Evolutionary conservation across 53 echinoderm and acorn worm species (phyloP).

Genomic region (Actinopyga echinites): DNA sequence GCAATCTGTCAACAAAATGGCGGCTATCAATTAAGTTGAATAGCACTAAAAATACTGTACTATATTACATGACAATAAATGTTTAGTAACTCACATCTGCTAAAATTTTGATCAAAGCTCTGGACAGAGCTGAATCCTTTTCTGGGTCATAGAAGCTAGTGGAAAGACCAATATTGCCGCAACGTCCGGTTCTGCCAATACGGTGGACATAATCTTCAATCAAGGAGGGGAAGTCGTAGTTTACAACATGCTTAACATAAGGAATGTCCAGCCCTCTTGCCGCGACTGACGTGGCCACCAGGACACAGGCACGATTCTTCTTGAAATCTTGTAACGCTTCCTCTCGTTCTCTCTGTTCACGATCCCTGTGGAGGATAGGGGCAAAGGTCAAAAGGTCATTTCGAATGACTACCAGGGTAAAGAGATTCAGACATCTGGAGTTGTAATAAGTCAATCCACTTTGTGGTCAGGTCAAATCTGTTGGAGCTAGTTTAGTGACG

Average conservation of each 20-base stretch:
- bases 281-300: constrained; percentile 95
- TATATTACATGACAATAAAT: too few species aligned
- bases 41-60: too few species aligned
- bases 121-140: constrained; percentile 70
- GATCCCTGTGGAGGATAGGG: constrained; percentile 62
- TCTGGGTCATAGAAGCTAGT: constrained; percentile 84
- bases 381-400: too few species aligned
- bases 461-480: too few species aligned
- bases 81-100: constrained; percentile 81
- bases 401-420: too few species aligned
- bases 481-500: too few species aligned
- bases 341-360: constrained; percentile 89
- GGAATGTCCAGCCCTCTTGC: constrained; percentile 96
- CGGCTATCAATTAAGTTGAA: too few species aligned
- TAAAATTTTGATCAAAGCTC: constrained; percentile 83
- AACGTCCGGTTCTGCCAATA: constrained; percentile 94
- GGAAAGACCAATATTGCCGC: constrained; percentile 85
- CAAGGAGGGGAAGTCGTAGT: constrained; percentile 81
- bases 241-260: constrained; percentile 91
- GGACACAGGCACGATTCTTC: constrained; percentile 71
- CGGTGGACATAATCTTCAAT: constrained; percentile 96
- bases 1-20: background rate
- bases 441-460: too few species aligned
- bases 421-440: too few species aligned
- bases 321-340: constrained; percentile 87